These are phyloP conservation scores for Andrena hattorfiana DNA, from an alignment of 2,888 invertebrate species.

Conservation along the genomic window DNA sequence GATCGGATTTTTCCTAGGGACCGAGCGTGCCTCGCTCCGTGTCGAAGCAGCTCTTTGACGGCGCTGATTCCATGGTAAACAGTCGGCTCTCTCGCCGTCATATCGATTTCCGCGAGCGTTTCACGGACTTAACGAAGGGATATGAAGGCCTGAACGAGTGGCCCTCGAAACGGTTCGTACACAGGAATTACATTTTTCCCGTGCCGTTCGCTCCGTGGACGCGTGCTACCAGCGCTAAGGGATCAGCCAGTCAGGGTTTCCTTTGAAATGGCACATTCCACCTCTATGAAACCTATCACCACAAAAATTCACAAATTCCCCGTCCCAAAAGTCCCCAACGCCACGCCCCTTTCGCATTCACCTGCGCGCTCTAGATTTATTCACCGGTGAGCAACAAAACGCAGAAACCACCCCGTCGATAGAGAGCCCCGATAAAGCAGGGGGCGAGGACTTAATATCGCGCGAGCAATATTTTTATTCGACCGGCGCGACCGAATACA, in stretches of 20 bases:
- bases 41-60: not conserved
- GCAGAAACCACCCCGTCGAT: not conserved
- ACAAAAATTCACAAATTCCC: too few species aligned
- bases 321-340: too few species aligned
- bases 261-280: too few species aligned
- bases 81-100: not conserved
- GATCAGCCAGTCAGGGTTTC: too few species aligned
- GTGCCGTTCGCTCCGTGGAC: too few species aligned
- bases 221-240: too few species aligned
- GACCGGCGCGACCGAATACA: not conserved
- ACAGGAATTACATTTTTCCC: too few species aligned
- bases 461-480: slow-evolving; percentile 36
- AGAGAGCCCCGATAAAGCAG: slow-evolving; percentile 3
- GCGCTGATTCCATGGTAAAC: not conserved
- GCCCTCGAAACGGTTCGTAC: too few species aligned
- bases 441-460: slow-evolving; percentile 26
- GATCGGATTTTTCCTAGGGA: slow-evolving; percentile 3
- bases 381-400: slow-evolving; percentile 3
- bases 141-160: too few species aligned
- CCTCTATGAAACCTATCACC: too few species aligned
- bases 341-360: not conserved
- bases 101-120: not conserved
- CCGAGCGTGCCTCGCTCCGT: not conserved
- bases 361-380: not conserved
- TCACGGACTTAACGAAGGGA: too few species aligned